Conservation (phyloP, 2,888 invertebrate genomes). For the Thera britannica region DNA sequence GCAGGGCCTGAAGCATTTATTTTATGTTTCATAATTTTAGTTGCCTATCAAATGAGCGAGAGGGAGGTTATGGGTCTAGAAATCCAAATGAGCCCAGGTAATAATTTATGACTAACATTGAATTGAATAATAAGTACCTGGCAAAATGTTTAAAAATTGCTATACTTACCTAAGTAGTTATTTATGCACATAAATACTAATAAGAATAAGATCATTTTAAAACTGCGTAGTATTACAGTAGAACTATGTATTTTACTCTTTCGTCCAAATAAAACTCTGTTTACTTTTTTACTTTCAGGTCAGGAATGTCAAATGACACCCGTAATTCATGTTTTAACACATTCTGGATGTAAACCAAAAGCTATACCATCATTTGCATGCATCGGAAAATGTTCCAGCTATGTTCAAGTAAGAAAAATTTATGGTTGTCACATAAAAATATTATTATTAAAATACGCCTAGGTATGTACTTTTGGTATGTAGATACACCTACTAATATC, state of each 20-base stretch:
- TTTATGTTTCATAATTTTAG: constrained; percentile 51
- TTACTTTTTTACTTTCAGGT: constrained; percentile 51
- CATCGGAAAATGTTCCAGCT: constrained; percentile 95
- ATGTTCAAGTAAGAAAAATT: constrained; percentile 89
- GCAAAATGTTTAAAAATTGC: no score
- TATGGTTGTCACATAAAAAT: neutral
- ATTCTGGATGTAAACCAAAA: constrained; percentile 96
- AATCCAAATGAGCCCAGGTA: constrained; percentile 69
- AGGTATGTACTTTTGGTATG: no score
- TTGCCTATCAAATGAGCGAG: constrained; percentile 55
- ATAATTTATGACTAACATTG: neutral
- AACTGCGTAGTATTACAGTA: no score
- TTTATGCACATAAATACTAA: neutral
- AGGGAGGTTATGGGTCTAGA: constrained; percentile 63
- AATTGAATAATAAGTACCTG: neutral
- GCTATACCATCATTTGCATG: constrained; percentile 97
- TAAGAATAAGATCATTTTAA: no score
- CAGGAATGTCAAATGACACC: constrained; percentile 96
- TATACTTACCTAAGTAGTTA: neutral
- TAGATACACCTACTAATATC: neutral
- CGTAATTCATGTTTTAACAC: constrained; percentile 95
- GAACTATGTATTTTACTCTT: neutral
- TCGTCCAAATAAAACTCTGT: neutral
- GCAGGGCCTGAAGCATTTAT: constrained; percentile 43
- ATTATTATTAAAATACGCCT: neutral